Conservation (phyloP, 2,888 invertebrate species). For the Polietes domitor region DNA sequence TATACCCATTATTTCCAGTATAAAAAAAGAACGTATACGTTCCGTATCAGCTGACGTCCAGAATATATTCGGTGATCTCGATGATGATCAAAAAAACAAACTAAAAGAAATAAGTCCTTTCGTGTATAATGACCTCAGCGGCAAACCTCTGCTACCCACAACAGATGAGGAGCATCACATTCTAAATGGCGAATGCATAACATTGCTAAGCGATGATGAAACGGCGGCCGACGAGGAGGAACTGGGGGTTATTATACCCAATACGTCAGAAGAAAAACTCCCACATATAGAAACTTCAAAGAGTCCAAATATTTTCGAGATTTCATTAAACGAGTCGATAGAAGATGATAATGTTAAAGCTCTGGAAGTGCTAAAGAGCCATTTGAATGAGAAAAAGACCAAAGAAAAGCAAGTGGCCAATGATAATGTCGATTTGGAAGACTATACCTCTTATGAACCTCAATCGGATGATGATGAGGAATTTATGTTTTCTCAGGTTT, state of each 20-base stretch:
- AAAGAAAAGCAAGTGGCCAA: not conserved
- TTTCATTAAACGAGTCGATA: conserved; percentile 67
- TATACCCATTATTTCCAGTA: conserved; percentile 70
- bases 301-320: conserved; percentile 70
- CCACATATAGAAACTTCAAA: conserved; percentile 7
- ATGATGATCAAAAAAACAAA: conserved; percentile 70
- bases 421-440: conserved; percentile 49
- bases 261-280: not conserved
- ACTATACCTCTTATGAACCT: conserved; percentile 45
- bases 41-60: conserved; percentile 71
- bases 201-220: conserved; percentile 70
- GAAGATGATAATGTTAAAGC: conserved; percentile 36
- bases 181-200: conserved; percentile 62
- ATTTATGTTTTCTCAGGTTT: conserved; percentile 74
- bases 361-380: not conserved
- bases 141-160: conserved; percentile 12
- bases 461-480: conserved; percentile 71
- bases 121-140: conserved; percentile 71
- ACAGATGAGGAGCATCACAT: conserved; percentile 27
- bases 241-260: conserved; percentile 36
- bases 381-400: not conserved
- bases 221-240: conserved; percentile 31
- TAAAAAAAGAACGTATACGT: conserved; percentile 71
- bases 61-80: conserved; percentile 74
- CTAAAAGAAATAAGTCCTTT: conserved; percentile 73